Base-by-base conservation (phyloP, 2,888 invertebrate species). In the Caradrina kadenii region DNA sequence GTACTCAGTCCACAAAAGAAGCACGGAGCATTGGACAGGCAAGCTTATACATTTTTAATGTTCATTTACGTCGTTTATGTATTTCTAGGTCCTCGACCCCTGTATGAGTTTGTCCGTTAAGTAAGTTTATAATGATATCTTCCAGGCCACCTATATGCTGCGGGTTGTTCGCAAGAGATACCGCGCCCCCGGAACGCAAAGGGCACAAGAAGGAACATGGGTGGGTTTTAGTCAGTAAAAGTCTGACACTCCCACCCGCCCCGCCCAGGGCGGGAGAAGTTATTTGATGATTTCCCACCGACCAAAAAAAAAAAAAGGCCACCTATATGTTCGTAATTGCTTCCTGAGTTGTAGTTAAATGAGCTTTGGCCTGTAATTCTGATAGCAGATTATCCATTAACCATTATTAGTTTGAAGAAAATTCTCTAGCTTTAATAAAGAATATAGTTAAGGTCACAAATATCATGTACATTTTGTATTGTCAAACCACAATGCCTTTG, bases 401-500 rank as follows among this genome's bases (percentile, higher is more conserved):
- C 50, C 59, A 54, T n/a, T 48, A 59, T 55, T 31, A 73, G 52
- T 54, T 50, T 49, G 39, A 63, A 67, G 74, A 59, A 73, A 77
- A 66, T 59, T 15, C 45, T 26, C 21, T 39, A 49, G 13, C 42
- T 63, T 45, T 55, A 73, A 35, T 58, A 52, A 69, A 74, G 73
- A 76, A 61, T 61, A 58, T 54, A 69, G 61, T 21, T 69, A 39
- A 42, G 54, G 48, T 55, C n/a, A 62, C 52, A 64, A 64, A 63
- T 63, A 69, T 67, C 8, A 35, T 35, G 8, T 35, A 35, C 1
- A 35, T 35, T 35, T 35, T 53, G 68, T 73, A 70, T 81, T 70
- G 76, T 81, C 68, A 73, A 71, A 80, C 75, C 59, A 84, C 80
- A 84, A 82, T 82, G 81, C 66, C 70, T 79, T 84, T 84, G 81